Percentiles rank a stretch among this genome's conserved stretches.
These are phyloP conservation scores for Pongo pygmaeus DNA, from an alignment of 2,113 vertebrate genomes.

Conservation along the genomic window DNA sequence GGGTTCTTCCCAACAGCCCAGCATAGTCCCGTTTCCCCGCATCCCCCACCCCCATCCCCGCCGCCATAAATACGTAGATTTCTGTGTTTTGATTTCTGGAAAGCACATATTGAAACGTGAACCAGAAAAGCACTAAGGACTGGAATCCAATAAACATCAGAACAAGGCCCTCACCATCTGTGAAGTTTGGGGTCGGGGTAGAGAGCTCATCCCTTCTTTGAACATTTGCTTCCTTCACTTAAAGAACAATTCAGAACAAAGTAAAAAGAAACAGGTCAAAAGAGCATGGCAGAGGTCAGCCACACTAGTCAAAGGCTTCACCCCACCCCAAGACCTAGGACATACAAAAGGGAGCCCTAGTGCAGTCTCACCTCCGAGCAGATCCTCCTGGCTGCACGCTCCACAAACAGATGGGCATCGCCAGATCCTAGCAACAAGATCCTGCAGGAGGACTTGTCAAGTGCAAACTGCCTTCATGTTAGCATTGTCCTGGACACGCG, in stretches of 20 bases:
- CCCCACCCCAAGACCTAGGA: neutral
- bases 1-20: slow-evolving; percentile 1
- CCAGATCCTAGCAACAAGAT: neutral
- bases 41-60: too few relatives aligned
- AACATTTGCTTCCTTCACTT: slow-evolving; percentile 15
- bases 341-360: too few relatives aligned
- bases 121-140: slow-evolving; percentile 38
- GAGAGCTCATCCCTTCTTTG: slow-evolving; percentile 42
- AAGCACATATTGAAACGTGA: slow-evolving; percentile 35
- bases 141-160: slow-evolving; percentile 41
- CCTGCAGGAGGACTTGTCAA: neutral
- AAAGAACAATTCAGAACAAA: slow-evolving; percentile 32
- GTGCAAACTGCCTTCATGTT: neutral
- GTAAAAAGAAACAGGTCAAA: neutral
- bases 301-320: neutral
- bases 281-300: neutral
- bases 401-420: neutral
- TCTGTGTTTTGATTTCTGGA: slow-evolving; percentile 57
- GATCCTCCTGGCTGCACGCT: rapidly evolving
- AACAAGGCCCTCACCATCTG: slow-evolving; percentile 38
- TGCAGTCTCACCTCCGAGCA: neutral
- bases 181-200: neutral
- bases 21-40: neutral
- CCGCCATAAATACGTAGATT: neutral
- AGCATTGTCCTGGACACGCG: rapidly evolving